phyloP scores from a whole-genome alignment of 2,113 vertebrate species.

The Chaetops frenatus region DNA sequence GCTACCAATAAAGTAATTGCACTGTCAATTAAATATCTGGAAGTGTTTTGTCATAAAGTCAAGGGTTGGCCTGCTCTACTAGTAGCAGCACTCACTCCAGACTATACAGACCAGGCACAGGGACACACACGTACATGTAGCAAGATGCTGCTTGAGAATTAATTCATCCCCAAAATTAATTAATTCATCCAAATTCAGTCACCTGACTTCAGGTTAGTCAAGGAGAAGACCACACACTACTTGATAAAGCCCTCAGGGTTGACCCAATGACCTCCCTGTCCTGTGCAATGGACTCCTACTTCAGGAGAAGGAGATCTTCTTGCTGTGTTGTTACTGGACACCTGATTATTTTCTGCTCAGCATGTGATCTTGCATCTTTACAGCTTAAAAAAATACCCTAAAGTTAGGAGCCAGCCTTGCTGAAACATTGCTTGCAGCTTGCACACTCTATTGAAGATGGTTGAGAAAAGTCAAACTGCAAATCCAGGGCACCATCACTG shows the following conservation, averaged over 20 bases:
- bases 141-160: not conserved
- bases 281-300: not conserved
- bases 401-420: not conserved
- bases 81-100: not conserved
- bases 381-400: not conserved
- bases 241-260: not conserved
- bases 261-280: not conserved
- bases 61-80: not conserved
- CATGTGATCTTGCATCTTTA: not conserved
- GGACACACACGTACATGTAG: rapidly evolving
- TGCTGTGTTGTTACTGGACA: not conserved
- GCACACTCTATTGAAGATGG: not conserved
- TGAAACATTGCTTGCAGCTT: not conserved
- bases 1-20: not conserved
- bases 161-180: not conserved
- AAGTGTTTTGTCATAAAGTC: not conserved
- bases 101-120: not conserved
- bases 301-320: not conserved
- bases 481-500: not conserved
- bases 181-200: not conserved
- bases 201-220: not conserved
- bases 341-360: not conserved
- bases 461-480: not conserved
- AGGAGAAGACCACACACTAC: rapidly evolving
- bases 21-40: not conserved